phyloP scores from a whole-genome alignment of 2,888 invertebrate genomes.

The Meiosimyza platycephala region DNA sequence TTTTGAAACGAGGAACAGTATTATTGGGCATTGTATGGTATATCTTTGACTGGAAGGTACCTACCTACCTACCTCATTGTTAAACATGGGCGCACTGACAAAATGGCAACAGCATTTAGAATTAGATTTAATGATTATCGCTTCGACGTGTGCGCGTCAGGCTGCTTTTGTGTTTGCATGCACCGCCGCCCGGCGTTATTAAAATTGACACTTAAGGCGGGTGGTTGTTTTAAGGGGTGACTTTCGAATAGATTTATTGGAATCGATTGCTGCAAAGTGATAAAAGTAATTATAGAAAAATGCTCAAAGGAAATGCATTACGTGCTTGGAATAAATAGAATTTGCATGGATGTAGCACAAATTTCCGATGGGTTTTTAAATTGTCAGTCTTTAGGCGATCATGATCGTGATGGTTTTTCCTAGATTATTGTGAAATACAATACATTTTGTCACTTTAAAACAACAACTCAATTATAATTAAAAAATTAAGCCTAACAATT shows the following conservation, averaged over 20 bases:
- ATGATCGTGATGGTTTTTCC: no score
- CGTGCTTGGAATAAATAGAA: constrained; percentile 20
- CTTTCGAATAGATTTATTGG: not conserved
- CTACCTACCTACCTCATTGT: no score
- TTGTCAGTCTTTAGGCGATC: no score
- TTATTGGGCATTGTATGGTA: no score
- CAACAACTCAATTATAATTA: no score
- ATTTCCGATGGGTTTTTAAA: no score
- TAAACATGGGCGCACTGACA: no score
- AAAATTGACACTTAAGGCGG: not conserved
- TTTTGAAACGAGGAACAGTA: not conserved
- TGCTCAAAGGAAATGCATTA: constrained; percentile 14
- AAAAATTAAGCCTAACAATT: no score
- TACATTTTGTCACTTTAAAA: no score
- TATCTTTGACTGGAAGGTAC: no score
- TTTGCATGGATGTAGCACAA: no score
- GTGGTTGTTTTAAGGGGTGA: not conserved
- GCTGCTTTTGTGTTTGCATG: not conserved
- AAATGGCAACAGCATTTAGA: constrained; percentile 9
- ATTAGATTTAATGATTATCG: constrained; percentile 12
- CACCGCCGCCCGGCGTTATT: not conserved
- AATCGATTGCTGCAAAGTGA: not conserved
- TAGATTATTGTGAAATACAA: no score
- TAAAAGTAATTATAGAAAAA: constrained; percentile 25
- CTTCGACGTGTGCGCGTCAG: constrained; percentile 6